Base-by-base conservation (phyloP, 2,113 vertebrate genomes). In the Nycticryphes semicollaris region DNA sequence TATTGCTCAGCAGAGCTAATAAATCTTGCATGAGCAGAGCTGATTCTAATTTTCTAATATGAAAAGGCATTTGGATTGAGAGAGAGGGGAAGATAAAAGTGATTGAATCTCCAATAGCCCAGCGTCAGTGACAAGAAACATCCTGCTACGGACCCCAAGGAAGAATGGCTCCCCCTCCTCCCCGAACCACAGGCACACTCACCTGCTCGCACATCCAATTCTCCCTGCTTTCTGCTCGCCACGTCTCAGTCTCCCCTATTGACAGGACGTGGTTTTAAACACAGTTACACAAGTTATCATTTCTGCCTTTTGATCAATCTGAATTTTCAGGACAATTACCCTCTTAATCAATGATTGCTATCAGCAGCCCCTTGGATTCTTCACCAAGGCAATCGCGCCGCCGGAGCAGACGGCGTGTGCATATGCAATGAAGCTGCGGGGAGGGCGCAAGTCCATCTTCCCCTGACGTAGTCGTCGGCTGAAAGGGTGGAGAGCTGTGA, bases 41-140 rank as follows among this genome's bases (percentile, higher is more conserved):
- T 95, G 96, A 98, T 98, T 98, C 98, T 98, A 98, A 98, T 98
- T 98, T 98, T 98, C 98, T 98, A 98, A 98, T 98, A 98, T 98
- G 98, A 98, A 98, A 98, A 98, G 98, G 98, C 98, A 98, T 98
- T 98, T 98, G 98, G 98, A 98, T 97, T 97, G 98, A 98, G 98
- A 98, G 97, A 98, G 97, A 97, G 96, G 97, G 97, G 95, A 97
- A 98, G 98, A 98, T 98, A 98, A 98, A 98, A 98, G 98, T 98
- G 98, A 98, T 98, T 98, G 98, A 98, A 98, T 98, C 98, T 98
- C 97, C 98, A 98, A 98, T 97, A 98, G 98, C 97, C 97, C 97
- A 97, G 98, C 56, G 82, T 98, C 97, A 97, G 97, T 98, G 98
- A 98, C 98, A 98, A 97, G 98, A 98, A 98, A 97, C 97, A 98